A percentile compares a stretch with the other conserved stretches of the same genome.
These are phyloP conservation scores for Pitangus sulphuratus DNA, from an alignment of 2,797 vertebrate genomes.

Conservation along the genomic window DNA sequence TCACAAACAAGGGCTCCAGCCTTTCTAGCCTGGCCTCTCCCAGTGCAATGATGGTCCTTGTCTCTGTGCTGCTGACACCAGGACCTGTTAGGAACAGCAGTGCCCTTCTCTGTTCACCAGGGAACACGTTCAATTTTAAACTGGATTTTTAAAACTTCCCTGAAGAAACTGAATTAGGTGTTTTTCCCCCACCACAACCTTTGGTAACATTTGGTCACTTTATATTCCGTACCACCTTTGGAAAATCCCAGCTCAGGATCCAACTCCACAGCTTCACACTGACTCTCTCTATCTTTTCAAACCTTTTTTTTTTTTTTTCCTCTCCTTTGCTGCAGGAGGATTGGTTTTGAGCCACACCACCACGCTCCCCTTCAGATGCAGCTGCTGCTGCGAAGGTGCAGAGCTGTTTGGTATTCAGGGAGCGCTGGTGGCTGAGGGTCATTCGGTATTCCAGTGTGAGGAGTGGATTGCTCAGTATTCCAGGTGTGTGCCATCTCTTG, in stretches of 20 bases:
- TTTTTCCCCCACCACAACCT: not conserved
- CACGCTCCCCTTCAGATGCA: not conserved
- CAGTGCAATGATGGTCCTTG: not conserved
- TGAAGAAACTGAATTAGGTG: not conserved
- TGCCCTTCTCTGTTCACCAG: not conserved
- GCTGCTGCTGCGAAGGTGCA: not conserved
- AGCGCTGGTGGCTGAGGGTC: not conserved
- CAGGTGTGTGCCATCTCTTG: not conserved
- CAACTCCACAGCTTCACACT: constrained; percentile 1
- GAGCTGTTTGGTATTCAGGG: constrained; percentile 59
- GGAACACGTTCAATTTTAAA: not conserved
- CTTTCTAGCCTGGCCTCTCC: not conserved
- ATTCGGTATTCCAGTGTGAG: not conserved
- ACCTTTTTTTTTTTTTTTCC: not conserved
- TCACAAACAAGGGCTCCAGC: not conserved
- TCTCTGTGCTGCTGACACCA: not conserved
- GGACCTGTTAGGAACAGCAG: not conserved
- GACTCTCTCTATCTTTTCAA: not conserved
- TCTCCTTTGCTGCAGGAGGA: not conserved
- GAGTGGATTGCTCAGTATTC: constrained; percentile 42
- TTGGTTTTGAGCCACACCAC: not conserved
- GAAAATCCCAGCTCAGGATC: not conserved
- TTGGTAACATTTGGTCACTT: accelerated
- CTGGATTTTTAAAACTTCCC: not conserved
- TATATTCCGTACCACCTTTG: not conserved